These are phyloP conservation scores for Drosophila serrata DNA, from an alignment of 1,140 invertebrate genomes.

Conservation along the genomic window DNA sequence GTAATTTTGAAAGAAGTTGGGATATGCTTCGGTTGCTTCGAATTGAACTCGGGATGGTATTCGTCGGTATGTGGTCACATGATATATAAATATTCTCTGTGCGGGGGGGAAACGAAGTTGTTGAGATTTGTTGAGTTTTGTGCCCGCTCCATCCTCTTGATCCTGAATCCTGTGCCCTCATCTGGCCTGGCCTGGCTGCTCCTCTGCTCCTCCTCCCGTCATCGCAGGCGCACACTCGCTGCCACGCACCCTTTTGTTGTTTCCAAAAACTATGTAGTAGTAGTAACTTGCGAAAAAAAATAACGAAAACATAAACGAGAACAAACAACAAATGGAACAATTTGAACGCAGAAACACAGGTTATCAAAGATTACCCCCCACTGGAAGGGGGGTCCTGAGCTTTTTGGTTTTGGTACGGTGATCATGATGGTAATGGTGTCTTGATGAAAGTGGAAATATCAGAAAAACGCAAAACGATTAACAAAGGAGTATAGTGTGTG, in stretches of 20 bases:
- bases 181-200: background rate
- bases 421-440: background rate
- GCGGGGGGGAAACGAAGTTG: slow-evolving; percentile 3
- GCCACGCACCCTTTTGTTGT: slow-evolving; percentile 12
- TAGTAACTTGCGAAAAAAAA: slow-evolving; percentile 23
- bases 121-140: background rate
- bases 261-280: slow-evolving; percentile 25
- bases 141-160: background rate
- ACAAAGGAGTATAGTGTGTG: slow-evolving; percentile 6
- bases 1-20: slow-evolving; percentile 14
- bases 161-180: slow-evolving; percentile 3
- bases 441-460: slow-evolving; percentile 3
- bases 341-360: slow-evolving; percentile 44
- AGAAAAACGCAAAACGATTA: background rate
- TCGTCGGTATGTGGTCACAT: slow-evolving; percentile 6
- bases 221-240: slow-evolving; percentile 4
- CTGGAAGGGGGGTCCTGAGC: background rate
- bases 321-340: slow-evolving; percentile 41
- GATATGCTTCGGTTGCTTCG: slow-evolving; percentile 20
- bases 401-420: background rate
- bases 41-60: slow-evolving; percentile 12
- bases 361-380: background rate
- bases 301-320: slow-evolving; percentile 33
- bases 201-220: slow-evolving; percentile 1
- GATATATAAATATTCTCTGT: background rate